These are phyloP conservation scores for Oryzias javanicus DNA, from an alignment of 2,113 vertebrate genomes.

Conservation along the genomic window DNA sequence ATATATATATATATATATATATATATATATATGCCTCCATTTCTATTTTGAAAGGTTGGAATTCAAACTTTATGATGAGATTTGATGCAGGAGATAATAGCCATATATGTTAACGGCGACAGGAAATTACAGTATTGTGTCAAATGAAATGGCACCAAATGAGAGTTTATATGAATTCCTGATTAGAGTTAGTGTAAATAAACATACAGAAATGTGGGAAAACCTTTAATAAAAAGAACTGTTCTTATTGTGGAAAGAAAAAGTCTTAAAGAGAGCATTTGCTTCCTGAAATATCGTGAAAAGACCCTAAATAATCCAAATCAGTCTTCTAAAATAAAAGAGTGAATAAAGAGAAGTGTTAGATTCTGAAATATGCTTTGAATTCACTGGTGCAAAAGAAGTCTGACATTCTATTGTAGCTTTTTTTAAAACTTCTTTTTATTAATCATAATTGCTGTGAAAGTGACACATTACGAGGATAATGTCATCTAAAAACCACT, in stretches of 20 bases:
- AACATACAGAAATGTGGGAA: slow-evolving; percentile 9
- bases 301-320: no score
- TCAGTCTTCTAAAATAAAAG: no score
- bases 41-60: slow-evolving; percentile 39
- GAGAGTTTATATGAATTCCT: slow-evolving; percentile 10
- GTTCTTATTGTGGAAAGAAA: no score
- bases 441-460: no score
- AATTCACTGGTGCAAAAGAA: no score
- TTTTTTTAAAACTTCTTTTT: no score
- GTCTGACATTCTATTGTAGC: no score
- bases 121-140: slow-evolving; percentile 22
- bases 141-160: slow-evolving; percentile 39
- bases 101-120: slow-evolving; percentile 46
- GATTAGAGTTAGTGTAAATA: slow-evolving; percentile 5
- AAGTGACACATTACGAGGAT: no score
- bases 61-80: slow-evolving; percentile 33
- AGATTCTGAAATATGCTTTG: no score
- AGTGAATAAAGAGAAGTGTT: no score
- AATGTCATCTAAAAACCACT: not conserved
- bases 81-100: slow-evolving; percentile 58
- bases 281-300: no score
- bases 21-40: slow-evolving; percentile 36
- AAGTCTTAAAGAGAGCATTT: no score
- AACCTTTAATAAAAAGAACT: slow-evolving; percentile 29
- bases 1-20: slow-evolving; percentile 27